Evolutionary conservation across 2,797 vertebrate species (phyloP).

Genomic region (Syngnathus acus): DNA sequence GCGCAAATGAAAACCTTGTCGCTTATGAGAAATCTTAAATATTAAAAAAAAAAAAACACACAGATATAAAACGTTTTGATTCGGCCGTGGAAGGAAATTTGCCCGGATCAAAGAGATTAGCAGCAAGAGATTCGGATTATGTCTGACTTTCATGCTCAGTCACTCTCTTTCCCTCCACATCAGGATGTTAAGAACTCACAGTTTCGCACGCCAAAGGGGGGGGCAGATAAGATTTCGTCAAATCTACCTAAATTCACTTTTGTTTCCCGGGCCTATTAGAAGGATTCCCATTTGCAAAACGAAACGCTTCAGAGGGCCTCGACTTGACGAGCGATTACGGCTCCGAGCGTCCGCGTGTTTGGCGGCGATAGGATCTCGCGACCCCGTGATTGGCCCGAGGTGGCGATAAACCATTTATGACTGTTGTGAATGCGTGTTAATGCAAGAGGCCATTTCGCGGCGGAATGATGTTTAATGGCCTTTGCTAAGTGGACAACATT

Average conservation of each 20-base stretch:
- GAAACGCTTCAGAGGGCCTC: constrained; percentile 9
- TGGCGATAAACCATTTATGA: constrained; percentile 32
- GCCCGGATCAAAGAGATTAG: constrained; percentile 58
- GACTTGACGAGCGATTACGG: not conserved
- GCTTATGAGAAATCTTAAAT: constrained; percentile 24
- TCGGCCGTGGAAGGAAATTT: constrained; percentile 45
- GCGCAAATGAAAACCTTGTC: constrained; percentile 63
- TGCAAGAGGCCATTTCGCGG: constrained; percentile 25
- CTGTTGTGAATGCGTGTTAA: constrained; percentile 35
- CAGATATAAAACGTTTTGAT: constrained; percentile 62
- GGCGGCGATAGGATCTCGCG: not conserved
- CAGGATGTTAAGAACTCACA: constrained; percentile 27
- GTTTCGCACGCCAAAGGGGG: constrained; percentile 5
- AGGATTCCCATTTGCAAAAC: constrained; percentile 14
- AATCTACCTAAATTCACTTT: constrained; percentile 36
- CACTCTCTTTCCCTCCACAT: constrained; percentile 4
- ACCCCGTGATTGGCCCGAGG: constrained; percentile 19
- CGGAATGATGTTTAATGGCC: constrained; percentile 44
- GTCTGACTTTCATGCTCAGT: constrained; percentile 46
- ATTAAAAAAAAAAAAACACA: constrained; percentile 3
- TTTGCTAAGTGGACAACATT: constrained; percentile 41
- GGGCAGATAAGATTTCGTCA: constrained; percentile 6
- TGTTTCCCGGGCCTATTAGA: constrained; percentile 20
- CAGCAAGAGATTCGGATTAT: constrained; percentile 50
- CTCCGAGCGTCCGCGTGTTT: not conserved